Percentiles rank a stretch among this genome's conserved stretches.
phyloP scores from a whole-genome alignment of 2,888 invertebrate species.

The Julus scanicus region DNA sequence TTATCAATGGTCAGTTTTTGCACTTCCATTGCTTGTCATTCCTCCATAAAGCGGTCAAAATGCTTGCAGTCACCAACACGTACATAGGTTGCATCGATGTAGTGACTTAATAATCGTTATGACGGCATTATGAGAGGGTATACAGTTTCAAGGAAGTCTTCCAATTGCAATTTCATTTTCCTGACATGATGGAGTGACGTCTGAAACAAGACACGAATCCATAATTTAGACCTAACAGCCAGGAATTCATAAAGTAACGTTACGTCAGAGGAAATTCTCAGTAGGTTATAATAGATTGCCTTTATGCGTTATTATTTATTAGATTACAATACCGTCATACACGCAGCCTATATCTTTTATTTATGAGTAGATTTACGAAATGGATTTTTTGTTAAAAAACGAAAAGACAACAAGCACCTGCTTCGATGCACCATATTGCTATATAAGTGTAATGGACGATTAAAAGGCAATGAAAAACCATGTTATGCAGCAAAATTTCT shows the following conservation, averaged over 20 bases:
- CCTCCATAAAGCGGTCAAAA: neutral
- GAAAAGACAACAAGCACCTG: too few species aligned
- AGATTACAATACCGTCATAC: too few species aligned
- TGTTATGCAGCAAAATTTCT: too few species aligned
- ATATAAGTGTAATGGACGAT: too few species aligned
- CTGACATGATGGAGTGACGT: neutral
- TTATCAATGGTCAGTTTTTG: neutral
- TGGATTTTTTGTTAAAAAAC: too few species aligned
- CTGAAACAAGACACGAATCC: neutral
- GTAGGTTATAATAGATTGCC: neutral
- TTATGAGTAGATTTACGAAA: too few species aligned
- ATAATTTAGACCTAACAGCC: neutral
- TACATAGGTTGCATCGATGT: neutral
- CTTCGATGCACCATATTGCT: too few species aligned
- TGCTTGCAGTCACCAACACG: neutral
- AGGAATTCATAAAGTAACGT: neutral
- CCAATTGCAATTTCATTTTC: conserved; percentile 11
- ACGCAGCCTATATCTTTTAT: too few species aligned
- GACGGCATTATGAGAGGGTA: neutral
- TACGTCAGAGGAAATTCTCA: neutral
- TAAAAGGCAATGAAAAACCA: too few species aligned
- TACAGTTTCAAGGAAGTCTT: neutral
- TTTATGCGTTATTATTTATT: too few species aligned
- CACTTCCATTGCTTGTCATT: neutral
- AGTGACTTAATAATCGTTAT: conserved; percentile 1